These are phyloP conservation scores for Clunio marinus DNA, from an alignment of 2,888 invertebrate genomes.

Conservation along the genomic window DNA sequence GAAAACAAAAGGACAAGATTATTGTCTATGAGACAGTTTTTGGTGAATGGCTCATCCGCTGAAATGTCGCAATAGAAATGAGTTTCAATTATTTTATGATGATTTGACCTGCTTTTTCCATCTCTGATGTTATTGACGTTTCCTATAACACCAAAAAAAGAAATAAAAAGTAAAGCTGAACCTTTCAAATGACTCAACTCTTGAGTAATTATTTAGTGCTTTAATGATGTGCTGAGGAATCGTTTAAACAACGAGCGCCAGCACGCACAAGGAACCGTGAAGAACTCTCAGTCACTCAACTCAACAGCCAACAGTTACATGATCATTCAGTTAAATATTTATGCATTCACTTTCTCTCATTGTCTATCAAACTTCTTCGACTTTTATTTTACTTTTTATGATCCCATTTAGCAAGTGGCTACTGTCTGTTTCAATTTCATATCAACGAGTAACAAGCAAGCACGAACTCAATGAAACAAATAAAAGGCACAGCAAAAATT, in stretches of 20 bases:
- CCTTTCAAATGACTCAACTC: neutral
- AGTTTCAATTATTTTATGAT: slow-evolving; percentile 4
- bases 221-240: neutral
- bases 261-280: too few species aligned
- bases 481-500: neutral
- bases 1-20: too few species aligned
- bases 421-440: slow-evolving; percentile 8
- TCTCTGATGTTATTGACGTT: neutral
- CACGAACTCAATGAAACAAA: neutral
- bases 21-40: too few species aligned
- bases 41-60: neutral
- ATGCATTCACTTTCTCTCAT: neutral
- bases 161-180: too few species aligned
- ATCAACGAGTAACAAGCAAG: neutral
- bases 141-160: slow-evolving; percentile 6
- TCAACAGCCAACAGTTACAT: neutral
- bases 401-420: slow-evolving; percentile 14
- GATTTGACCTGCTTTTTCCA: neutral
- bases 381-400: too few species aligned
- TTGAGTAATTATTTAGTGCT: neutral
- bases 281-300: neutral
- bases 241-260: too few species aligned
- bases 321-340: neutral
- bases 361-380: neutral
- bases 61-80: neutral